phyloP scores from a whole-genome alignment of 92 coral and sea anemone genomes.

The Parazoanthus atlanticus region DNA sequence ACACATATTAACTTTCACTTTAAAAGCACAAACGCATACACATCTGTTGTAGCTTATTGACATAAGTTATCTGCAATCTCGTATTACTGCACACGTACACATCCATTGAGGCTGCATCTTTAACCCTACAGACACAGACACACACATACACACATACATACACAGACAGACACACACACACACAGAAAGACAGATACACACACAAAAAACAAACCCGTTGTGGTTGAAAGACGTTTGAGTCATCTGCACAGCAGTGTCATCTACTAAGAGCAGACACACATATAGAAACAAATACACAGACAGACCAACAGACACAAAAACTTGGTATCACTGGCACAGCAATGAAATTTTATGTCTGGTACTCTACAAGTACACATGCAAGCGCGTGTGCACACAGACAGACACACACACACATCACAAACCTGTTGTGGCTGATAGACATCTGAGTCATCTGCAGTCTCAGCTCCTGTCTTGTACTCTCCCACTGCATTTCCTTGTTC shows the following conservation, averaged over 20 bases:
- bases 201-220: neutral
- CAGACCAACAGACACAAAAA: neutral
- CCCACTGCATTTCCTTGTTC: constrained; percentile 30
- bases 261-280: too few species aligned
- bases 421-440: neutral
- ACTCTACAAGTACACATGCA: too few species aligned
- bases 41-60: too few species aligned
- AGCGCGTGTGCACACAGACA: neutral
- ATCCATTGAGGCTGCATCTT: neutral
- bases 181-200: neutral
- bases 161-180: neutral
- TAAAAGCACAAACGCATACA: neutral
- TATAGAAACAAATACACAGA: neutral
- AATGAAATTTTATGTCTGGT: too few species aligned
- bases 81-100: neutral
- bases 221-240: too few species aligned
- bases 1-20: neutral
- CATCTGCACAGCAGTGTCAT: too few species aligned
- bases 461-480: constrained; percentile 27
- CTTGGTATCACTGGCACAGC: too few species aligned
- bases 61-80: neutral
- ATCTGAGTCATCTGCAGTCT: neutral
- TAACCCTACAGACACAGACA: neutral
- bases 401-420: neutral
- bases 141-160: neutral